These are phyloP conservation scores for Drosophila kanekoi DNA, from an alignment of 2,888 invertebrate species.

Conservation along the genomic window DNA sequence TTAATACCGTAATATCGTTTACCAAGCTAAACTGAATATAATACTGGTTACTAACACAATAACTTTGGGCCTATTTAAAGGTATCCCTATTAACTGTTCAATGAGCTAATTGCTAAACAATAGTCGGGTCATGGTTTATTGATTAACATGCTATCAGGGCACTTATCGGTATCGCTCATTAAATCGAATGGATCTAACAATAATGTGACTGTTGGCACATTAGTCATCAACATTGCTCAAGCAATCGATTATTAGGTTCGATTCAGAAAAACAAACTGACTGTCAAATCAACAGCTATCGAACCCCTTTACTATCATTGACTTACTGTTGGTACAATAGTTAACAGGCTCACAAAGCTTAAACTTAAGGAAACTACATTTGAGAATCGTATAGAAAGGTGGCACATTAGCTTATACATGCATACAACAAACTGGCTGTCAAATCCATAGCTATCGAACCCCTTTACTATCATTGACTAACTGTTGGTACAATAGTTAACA, in stretches of 20 bases:
- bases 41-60: too few species aligned
- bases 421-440: neutral
- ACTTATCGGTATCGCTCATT: neutral
- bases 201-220: too few species aligned
- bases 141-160: too few species aligned
- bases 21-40: neutral
- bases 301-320: neutral
- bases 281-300: neutral
- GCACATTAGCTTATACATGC: neutral
- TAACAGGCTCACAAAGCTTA: conserved; percentile 13
- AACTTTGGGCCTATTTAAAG: too few species aligned
- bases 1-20: neutral
- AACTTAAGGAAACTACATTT: neutral
- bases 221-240: too few species aligned
- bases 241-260: conserved; percentile 4
- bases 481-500: conserved; percentile 18
- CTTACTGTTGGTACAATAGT: conserved; percentile 7
- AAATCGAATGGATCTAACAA: neutral
- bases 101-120: neutral
- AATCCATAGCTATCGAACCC: neutral
- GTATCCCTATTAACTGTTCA: neutral
- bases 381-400: conserved; percentile 1
- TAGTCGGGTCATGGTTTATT: too few species aligned
- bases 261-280: neutral
- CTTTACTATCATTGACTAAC: neutral